Base-by-base conservation (phyloP, 2,113 vertebrate species). In the Pavo muticus region DNA sequence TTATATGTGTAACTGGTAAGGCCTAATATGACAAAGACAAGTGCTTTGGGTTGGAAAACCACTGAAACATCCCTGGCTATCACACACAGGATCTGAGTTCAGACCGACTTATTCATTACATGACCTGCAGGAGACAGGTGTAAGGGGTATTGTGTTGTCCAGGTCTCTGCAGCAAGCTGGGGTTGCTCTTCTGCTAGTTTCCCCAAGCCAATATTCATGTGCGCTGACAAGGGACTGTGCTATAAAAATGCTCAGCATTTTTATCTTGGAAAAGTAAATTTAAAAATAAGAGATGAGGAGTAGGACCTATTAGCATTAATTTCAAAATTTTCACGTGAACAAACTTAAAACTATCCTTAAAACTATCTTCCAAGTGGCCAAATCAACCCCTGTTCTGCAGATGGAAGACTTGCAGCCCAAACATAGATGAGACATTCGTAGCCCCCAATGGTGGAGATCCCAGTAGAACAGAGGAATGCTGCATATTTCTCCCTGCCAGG, bases 401-500 rank as follows among this genome's bases (percentile, higher is more conserved):
- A 73, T 37, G 19, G 84, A 82, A 37, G 17, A n/a, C 9, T 19
- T 57, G 8, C 1, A 3, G 44, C 10, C 23, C 30, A 54, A 48
- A 40, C 67, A 29, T 65, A 54, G 48, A 80, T 50, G 40, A 73
- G 8, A 76, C 72, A 47, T 82, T 78, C 27, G 18, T 27, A 67
- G 45, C 7, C 71, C 75, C 19, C 48, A 25, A 10, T 25, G 39
- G 47, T 35, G 75, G 57, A 39, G 35, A 61, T 40, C 15, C 71
- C 64, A 45, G 0, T 2, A 60, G 45, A 0, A 5, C 2, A 39
- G 19, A 45, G 0, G 0, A 50, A 69, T 69, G 56, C 42, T 70
- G 59, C 80, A 20, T 2, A 1, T 11, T 35, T 25, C 11, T 73
- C n/a, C 8, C 57, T 14, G 57, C 12, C n/a, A 60, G n/a, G n/a